These are phyloP conservation scores for Loripinus fragilis DNA, from an alignment of 2,888 invertebrate genomes.

Conservation along the genomic window DNA sequence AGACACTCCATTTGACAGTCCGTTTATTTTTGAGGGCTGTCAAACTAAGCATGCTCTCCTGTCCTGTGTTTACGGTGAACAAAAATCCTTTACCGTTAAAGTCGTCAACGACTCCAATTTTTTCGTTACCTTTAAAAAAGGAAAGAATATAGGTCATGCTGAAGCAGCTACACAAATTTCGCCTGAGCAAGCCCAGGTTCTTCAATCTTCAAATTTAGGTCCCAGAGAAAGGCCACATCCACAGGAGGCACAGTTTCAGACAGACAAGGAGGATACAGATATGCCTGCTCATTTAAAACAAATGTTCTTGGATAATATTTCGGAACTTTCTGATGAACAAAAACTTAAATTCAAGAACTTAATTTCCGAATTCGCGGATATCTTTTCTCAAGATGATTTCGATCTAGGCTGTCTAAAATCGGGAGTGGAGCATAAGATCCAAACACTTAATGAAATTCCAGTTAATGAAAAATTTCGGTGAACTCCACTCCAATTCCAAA, in stretches of 20 bases:
- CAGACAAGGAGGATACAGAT: neutral
- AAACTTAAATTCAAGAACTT: neutral
- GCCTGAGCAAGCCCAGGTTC: neutral
- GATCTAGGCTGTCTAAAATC: neutral
- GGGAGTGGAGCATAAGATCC: neutral
- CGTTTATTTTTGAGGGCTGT: conserved; percentile 1
- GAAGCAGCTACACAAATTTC: neutral
- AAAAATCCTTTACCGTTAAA: no score
- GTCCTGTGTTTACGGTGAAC: neutral
- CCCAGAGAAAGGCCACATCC: neutral
- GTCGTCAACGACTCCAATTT: neutral
- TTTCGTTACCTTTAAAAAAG: neutral
- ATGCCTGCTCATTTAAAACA: neutral
- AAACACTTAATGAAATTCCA: neutral
- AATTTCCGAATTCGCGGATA: neutral
- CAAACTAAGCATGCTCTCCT: neutral
- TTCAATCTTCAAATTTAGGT: neutral
- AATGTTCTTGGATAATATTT: conserved; percentile 4
- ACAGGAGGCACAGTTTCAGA: neutral
- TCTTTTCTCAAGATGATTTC: conserved; percentile 1
- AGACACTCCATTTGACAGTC: neutral
- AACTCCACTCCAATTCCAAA: neutral
- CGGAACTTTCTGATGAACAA: neutral
- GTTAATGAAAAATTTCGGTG: neutral
- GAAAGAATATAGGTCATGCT: neutral